These are phyloP conservation scores for Pteromalus puparum DNA, from an alignment of 1,140 invertebrate species.

Conservation along the genomic window DNA sequence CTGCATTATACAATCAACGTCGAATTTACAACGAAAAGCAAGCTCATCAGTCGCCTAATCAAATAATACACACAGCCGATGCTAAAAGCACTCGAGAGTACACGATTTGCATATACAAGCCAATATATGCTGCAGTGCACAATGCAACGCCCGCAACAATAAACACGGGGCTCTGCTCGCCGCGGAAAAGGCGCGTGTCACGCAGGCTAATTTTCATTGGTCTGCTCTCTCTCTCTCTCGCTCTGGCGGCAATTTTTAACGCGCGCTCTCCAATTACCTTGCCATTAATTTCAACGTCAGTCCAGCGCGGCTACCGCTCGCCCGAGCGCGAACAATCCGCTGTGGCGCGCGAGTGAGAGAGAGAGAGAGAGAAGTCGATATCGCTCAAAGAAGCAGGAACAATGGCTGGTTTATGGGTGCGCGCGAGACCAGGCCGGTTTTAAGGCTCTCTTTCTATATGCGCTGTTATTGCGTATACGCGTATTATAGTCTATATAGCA, in stretches of 20 bases:
- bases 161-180: background rate
- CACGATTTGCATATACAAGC: background rate
- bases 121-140: background rate
- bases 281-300: slow-evolving; percentile 19
- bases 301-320: background rate
- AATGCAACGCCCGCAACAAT: background rate
- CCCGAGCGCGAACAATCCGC: background rate
- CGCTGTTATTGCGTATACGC: background rate
- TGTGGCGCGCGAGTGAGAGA: too few relatives aligned
- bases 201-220: slow-evolving; percentile 31
- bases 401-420: background rate
- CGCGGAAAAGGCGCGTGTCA: slow-evolving; percentile 20
- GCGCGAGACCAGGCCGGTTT: background rate
- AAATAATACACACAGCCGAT: background rate
- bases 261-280: slow-evolving; percentile 11
- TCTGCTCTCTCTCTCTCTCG: background rate
- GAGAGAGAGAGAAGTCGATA: background rate
- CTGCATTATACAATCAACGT: too few relatives aligned
- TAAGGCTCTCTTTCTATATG: background rate
- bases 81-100: background rate
- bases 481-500: too few relatives aligned
- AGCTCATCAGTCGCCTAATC: background rate
- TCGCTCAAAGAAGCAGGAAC: slow-evolving; percentile 22
- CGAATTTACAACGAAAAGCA: background rate
- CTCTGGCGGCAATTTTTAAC: background rate